These are phyloP conservation scores for Seriola quinqueradiata DNA, from an alignment of 2,113 vertebrate species.

Conservation along the genomic window DNA sequence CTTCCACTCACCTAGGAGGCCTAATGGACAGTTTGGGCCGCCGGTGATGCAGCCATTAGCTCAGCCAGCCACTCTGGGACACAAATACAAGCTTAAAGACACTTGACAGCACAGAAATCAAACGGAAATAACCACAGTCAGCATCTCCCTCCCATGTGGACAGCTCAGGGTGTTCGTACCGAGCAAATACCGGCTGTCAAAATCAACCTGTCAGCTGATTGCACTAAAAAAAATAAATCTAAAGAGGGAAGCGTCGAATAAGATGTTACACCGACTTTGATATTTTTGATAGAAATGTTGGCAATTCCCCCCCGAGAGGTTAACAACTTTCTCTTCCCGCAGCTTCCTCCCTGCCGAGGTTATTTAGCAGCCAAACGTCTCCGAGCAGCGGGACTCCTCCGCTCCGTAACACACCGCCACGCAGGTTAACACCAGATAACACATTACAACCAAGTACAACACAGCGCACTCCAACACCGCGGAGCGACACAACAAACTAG, in stretches of 20 bases:
- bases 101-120: slow-evolving; percentile 11
- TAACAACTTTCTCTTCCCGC: not conserved
- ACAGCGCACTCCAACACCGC: not conserved
- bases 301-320: too few relatives aligned
- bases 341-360: slow-evolving; percentile 4
- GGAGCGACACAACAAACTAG: too few relatives aligned
- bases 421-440: not conserved
- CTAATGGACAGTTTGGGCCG: slow-evolving; percentile 36
- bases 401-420: too few relatives aligned
- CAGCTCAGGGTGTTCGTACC: not conserved
- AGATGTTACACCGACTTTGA: not conserved
- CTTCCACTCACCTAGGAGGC: slow-evolving; percentile 41
- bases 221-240: not conserved
- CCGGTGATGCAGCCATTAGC: slow-evolving; percentile 18
- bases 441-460: not conserved
- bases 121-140: slow-evolving; percentile 6
- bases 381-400: not conserved
- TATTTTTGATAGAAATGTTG: not conserved
- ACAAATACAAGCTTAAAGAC: slow-evolving; percentile 9
- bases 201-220: not conserved
- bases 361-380: not conserved
- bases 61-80: slow-evolving; percentile 6
- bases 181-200: not conserved
- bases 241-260: not conserved
- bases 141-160: not conserved